Evolutionary conservation across 2,113 vertebrate species (phyloP), one percentile per base, ranked within the genome.

Genomic region (Pterocles gutturalis): DNA sequence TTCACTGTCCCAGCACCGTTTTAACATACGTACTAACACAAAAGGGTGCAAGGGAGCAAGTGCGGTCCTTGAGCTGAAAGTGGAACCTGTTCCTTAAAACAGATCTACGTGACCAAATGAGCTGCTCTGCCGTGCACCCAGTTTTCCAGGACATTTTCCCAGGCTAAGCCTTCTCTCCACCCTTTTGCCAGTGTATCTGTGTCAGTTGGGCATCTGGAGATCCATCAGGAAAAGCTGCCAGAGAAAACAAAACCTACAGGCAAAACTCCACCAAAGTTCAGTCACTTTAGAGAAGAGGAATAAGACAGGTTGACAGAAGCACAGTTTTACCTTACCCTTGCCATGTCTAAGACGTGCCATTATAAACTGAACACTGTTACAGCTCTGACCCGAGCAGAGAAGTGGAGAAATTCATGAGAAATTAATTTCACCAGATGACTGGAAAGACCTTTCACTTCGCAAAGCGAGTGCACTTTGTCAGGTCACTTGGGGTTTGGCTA

Each of bases 361-460:
- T 45, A 10, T n/a, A 43, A 9, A 2, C 53, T 41, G 36, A 94
- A 45, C 15, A 7, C 29, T 38, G 10, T 24, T 49, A 92, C 6
- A 48, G 41, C 46, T 69, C 85, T 92, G 77, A 95, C 77, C 61
- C 1, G 0, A 71, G 51, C 58, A 77, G 28, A 46, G 7, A 76
- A 83, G 24, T 5, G 5, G 25, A 94, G 57, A 49, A 83, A 85
- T 80, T 92, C 48, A 48, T 4, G 18, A 73, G 45, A 92, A 83
- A 90, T 77, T 96, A 73, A 54, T 92, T 95, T 65, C 26, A 89
- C n/a, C 58, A 55, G 20, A 49, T 49, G 62, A 87, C 70, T 65
- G 58, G 36, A 76, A 91, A 80, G 84, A 78, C 81, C 65, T 93
- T 77, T 85, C 2, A 0, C 54, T 90, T 94, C 66, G 45, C 51